Evolutionary conservation across 1,140 invertebrate genomes (phyloP).

Genomic region (Homalodisca vitripennis): DNA sequence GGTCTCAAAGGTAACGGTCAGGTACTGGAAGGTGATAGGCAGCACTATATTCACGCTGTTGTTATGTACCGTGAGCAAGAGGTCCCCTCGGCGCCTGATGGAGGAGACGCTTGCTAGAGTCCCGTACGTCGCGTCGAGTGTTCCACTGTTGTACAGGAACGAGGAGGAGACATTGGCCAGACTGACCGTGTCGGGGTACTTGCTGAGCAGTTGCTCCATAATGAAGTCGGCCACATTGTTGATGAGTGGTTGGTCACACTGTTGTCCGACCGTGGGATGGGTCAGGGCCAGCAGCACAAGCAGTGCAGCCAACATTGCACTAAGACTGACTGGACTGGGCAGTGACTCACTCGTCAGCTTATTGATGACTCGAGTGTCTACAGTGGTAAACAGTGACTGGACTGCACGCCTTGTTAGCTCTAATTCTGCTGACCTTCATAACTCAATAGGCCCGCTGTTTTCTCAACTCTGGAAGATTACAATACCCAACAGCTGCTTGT

Average conservation of each 20-base stretch:
- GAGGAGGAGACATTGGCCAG: neutral
- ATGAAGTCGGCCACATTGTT: slow-evolving; percentile 19
- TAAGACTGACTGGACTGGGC: neutral
- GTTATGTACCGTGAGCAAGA: neutral
- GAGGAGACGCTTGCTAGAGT: neutral
- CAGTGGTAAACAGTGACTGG: too few relatives aligned
- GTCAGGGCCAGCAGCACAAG: neutral
- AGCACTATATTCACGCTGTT: slow-evolving; percentile 10
- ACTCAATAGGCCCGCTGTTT: too few relatives aligned
- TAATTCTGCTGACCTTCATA: too few relatives aligned
- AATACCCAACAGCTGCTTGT: too few relatives aligned
- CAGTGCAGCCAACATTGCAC: neutral
- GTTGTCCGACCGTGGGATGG: neutral
- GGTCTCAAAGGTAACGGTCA: neutral
- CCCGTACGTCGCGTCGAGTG: neutral
- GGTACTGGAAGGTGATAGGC: neutral
- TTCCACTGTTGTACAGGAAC: neutral
- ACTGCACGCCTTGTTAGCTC: too few relatives aligned
- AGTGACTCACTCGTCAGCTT: too few relatives aligned
- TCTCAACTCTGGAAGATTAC: too few relatives aligned
- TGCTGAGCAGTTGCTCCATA: neutral
- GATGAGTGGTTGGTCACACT: slow-evolving; percentile 12
- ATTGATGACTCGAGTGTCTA: too few relatives aligned
- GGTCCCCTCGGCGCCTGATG: neutral
- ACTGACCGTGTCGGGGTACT: slow-evolving; percentile 4